Evolutionary conservation across 2,797 vertebrate species (phyloP).

Genomic region (Poecile montanus): DNA sequence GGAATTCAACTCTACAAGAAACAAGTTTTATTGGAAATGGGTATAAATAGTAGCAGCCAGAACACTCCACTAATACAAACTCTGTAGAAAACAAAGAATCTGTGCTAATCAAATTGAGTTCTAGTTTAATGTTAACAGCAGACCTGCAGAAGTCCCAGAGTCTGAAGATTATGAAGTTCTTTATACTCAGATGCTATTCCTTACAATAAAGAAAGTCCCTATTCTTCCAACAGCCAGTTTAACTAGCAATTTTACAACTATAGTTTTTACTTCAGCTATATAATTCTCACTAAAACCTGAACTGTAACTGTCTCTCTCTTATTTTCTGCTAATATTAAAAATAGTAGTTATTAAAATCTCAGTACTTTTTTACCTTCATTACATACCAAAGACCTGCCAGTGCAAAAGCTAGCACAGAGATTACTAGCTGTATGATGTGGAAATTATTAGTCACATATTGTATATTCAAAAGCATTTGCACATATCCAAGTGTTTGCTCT

Average conservation of each 20-base stretch:
- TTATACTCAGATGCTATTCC: background rate
- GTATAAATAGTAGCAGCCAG: background rate
- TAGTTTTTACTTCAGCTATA: background rate
- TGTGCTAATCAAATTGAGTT: background rate
- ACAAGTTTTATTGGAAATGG: background rate
- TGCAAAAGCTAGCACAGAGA: conserved; percentile 45
- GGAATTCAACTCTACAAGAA: background rate
- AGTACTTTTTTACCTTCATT: conserved; percentile 53
- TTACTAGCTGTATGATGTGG: conserved; percentile 22
- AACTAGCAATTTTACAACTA: background rate
- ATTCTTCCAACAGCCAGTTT: background rate
- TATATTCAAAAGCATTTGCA: conserved; percentile 38
- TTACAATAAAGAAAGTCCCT: background rate
- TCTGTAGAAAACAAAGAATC: background rate
- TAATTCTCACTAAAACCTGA: conserved; percentile 10
- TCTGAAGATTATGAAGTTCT: background rate
- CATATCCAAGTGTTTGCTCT: conserved; percentile 4
- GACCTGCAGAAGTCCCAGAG: background rate
- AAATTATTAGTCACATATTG: background rate
- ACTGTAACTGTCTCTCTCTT: background rate
- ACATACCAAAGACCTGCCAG: conserved; percentile 42
- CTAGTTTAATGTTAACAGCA: background rate
- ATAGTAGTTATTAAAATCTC: background rate
- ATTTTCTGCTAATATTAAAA: conserved; percentile 18
- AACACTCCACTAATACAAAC: background rate